Evolutionary conservation across 2,888 invertebrate genomes (phyloP).

Genomic region (Leptodirus hochenwartii): DNA sequence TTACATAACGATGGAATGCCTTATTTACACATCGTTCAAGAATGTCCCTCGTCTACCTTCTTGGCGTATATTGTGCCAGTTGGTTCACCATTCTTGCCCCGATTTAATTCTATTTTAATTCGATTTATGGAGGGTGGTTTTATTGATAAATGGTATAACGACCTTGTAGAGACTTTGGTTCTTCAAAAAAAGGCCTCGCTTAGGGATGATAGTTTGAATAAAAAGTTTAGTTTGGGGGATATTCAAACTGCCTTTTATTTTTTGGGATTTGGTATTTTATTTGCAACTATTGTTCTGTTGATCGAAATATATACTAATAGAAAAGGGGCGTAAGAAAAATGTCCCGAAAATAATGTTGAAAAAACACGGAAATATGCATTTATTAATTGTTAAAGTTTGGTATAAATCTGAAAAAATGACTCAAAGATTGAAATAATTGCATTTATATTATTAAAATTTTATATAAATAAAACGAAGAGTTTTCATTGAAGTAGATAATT

Average conservation of each 20-base stretch:
- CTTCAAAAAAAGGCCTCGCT: conserved; percentile 6
- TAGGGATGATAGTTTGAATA: too few species aligned
- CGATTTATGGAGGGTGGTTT: conserved; percentile 25
- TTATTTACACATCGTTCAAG: conserved; percentile 26
- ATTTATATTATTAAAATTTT: too few species aligned
- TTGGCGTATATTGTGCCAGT: conserved; percentile 27
- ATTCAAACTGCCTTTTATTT: conserved; percentile 11
- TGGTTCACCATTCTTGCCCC: conserved; percentile 25
- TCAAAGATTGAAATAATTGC: too few species aligned
- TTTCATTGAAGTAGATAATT: too few species aligned
- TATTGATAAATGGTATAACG: conserved; percentile 24
- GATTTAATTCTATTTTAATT: conserved; percentile 22
- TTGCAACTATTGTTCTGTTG: neutral
- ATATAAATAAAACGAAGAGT: too few species aligned
- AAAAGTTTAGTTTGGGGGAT: conserved; percentile 8
- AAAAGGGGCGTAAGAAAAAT: too few species aligned
- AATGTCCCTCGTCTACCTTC: conserved; percentile 28
- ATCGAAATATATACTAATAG: too few species aligned
- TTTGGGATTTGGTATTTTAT: conserved; percentile 4
- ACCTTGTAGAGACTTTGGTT: conserved; percentile 17
- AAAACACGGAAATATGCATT: too few species aligned
- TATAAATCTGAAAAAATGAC: too few species aligned
- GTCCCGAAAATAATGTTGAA: too few species aligned
- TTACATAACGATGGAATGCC: conserved; percentile 20
- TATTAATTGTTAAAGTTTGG: too few species aligned